Percentiles rank a stretch among this genome's conserved stretches.
Evolutionary conservation across 2,888 invertebrate genomes (phyloP).

Genomic region (Troglohyphantes excavatus): DNA sequence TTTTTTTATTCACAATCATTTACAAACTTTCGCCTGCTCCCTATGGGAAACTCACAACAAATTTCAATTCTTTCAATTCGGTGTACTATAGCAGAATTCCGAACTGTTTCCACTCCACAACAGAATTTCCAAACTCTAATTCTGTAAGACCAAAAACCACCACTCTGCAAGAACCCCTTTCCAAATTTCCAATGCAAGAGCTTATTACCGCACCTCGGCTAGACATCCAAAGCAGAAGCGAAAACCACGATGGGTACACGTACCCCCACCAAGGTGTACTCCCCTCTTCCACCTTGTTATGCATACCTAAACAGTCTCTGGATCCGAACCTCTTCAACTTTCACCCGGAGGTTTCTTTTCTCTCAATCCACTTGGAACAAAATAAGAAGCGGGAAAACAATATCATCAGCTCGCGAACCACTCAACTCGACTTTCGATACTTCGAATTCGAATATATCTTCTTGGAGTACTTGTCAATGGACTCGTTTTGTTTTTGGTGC

Average conservation of each 20-base stretch:
- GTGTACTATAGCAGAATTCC: background rate
- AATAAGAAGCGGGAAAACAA: conserved; percentile 58
- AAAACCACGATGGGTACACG: conserved; percentile 18
- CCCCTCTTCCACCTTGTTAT: conserved; percentile 55
- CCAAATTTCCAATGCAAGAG: background rate
- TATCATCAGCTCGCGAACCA: conserved; percentile 64
- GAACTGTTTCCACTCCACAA: background rate
- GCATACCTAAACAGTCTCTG: conserved; percentile 69
- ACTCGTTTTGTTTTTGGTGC: conserved; percentile 54
- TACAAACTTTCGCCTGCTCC: too few relatives aligned
- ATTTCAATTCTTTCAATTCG: too few relatives aligned
- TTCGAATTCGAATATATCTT: conserved; percentile 31
- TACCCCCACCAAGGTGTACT: background rate
- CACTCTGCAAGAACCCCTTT: background rate
- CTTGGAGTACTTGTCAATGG: conserved; percentile 67
- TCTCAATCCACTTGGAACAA: conserved; percentile 43
- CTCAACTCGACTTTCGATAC: conserved; percentile 56
- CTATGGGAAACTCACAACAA: too few relatives aligned
- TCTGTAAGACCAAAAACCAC: background rate
- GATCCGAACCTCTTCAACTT: conserved; percentile 60
- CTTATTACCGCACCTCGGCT: conserved; percentile 35
- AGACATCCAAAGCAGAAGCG: conserved; percentile 3
- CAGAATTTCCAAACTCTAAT: conserved; percentile 15
- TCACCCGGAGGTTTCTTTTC: conserved; percentile 47
- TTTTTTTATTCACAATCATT: too few relatives aligned